Percentiles rank a stretch among this genome's conserved stretches.
phyloP scores from a whole-genome alignment of 2,888 invertebrate species.

The Xestia sexstrigata region DNA sequence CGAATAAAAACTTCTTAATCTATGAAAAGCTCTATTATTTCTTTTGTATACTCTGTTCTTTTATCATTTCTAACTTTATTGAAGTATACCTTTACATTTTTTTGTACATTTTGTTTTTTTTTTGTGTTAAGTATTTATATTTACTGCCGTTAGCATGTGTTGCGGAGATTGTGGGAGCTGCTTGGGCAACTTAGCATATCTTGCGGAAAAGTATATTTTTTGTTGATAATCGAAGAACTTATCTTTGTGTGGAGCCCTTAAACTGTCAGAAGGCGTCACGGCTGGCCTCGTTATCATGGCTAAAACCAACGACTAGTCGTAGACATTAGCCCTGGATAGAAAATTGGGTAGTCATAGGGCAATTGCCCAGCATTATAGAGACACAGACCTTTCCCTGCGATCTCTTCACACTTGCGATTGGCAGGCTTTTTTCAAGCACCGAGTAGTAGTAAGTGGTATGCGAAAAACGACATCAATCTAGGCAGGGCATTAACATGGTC shows the following conservation, averaged over 20 bases:
- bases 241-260: not conserved
- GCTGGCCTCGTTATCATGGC: not conserved
- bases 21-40: not conserved
- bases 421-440: not conserved
- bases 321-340: not conserved
- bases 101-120: not conserved
- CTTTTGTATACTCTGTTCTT: conserved; percentile 35
- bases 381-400: not conserved
- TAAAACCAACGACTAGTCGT: not conserved
- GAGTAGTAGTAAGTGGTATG: not conserved
- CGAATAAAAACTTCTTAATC: not conserved
- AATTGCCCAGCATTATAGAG: not conserved
- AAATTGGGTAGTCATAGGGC: not conserved
- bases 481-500: not conserved
- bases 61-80: conserved; percentile 21
- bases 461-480: not conserved
- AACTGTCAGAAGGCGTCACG: not conserved
- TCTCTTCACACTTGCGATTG: not conserved
- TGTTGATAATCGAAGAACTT: not conserved
- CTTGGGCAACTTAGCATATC: conserved; percentile 67
- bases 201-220: conserved; percentile 71
- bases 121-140: conserved; percentile 17
- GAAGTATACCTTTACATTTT: conserved; percentile 24
- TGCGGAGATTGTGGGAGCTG: conserved; percentile 48
- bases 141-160: conserved; percentile 57